Base-by-base conservation (phyloP, 1,140 invertebrate genomes). In the Tribolium madens region DNA sequence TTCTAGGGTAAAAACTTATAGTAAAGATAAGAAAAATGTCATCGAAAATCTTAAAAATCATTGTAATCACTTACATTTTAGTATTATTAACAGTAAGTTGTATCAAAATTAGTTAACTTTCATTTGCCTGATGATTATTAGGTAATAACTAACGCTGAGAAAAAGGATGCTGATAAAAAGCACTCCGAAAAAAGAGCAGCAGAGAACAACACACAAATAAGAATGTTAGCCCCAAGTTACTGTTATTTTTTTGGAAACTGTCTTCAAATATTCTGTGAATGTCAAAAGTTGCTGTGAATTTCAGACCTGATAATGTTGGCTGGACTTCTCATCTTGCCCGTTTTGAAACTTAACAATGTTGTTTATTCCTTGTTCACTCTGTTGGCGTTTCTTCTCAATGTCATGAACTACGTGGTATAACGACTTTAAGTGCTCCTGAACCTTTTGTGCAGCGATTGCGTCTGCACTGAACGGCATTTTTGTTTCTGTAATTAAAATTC, bases 301-400 rank as follows among this genome's bases (percentile, higher is more conserved):
- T 5, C 15, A 69, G 84, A 88, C 86, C 78, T 88, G 87, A 81
- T 90, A 89, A 83, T 90, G 89, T 13, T 89, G 87, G 5, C 89
- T 88, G 0, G 89, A 84, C 87, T 91, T 92, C 77, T 93, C 91
- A 81, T 94, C 92, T 33, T 90, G 88, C 36, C 89, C 89, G 75
- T 95, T 95, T 83, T 96, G 94, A 6, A 93, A 92, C 85, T 95
- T 93, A 10, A 92, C 86, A 75, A 97, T 92, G 76, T 92, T 92
- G 26, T 91, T 91, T 68, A 97, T 89, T 75, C 94, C 95, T 36
- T 91, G 90, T 81, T 97, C 95, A 79, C 92, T 94, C 46, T 92
- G 88, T 31, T 88, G 88, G 48, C 95, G 88, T 80, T 95, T 94
- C 78, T 91, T 90, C 85, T 97, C 92, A 80, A 97, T 92, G 69